Evolutionary conservation across 2,888 invertebrate species (phyloP).

Genomic region (Drosophila demipolita): DNA sequence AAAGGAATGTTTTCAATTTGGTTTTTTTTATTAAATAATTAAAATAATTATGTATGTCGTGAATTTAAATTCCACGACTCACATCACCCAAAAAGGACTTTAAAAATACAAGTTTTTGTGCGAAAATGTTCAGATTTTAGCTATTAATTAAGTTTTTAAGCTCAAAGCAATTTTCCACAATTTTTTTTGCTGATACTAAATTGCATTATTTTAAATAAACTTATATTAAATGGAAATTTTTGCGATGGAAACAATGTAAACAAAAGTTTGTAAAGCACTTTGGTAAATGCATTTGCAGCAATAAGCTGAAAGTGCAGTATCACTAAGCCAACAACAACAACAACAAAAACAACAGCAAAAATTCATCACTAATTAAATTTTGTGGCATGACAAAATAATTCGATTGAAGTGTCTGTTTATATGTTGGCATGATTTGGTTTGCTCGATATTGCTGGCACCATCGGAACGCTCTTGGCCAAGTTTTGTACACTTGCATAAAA

Average conservation of each 20-base stretch:
- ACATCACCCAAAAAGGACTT: not conserved
- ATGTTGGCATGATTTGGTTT: conserved; percentile 15
- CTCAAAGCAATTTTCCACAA: conserved; percentile 1
- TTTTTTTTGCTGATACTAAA: not conserved
- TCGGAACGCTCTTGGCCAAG: conserved; percentile 29
- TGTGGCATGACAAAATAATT: conserved; percentile 64
- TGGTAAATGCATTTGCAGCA: conserved; percentile 47
- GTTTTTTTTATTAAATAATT: not conserved
- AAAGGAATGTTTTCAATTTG: too few species aligned
- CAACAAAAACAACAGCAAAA: conserved; percentile 21
- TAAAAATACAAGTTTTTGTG: not conserved
- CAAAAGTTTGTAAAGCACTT: conserved; percentile 40
- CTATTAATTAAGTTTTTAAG: not conserved
- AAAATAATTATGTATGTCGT: too few species aligned
- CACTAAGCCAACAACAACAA: conserved; percentile 28
- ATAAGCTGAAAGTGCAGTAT: conserved; percentile 29
- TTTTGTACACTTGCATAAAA: conserved; percentile 13
- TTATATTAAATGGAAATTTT: conserved; percentile 12
- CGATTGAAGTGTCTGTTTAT: conserved; percentile 54
- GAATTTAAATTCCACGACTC: not conserved
- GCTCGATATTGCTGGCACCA: conserved; percentile 14
- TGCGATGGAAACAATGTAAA: conserved; percentile 1
- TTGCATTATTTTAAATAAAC: conserved; percentile 7
- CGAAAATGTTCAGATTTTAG: not conserved
- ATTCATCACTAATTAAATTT: conserved; percentile 63